Conservation (phyloP, 2,113 vertebrate species). For the Hippolais icterina region DNA sequence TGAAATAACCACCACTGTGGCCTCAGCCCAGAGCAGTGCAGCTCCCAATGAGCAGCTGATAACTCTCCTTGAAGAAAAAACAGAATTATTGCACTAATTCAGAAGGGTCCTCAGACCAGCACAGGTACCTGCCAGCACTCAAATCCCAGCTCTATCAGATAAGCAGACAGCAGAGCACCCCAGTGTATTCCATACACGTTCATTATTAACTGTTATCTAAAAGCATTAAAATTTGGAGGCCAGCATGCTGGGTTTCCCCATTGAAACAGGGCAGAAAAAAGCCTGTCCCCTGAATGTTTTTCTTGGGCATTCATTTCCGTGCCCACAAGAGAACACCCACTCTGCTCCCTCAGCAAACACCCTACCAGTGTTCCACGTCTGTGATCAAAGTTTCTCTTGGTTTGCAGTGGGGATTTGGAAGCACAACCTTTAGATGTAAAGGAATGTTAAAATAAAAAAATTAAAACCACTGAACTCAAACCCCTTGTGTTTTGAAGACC, state of each 20-base stretch:
- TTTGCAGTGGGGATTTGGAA: neutral
- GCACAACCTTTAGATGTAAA: neutral
- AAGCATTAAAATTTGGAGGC: neutral
- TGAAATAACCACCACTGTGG: neutral
- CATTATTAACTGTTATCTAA: neutral
- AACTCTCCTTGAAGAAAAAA: neutral
- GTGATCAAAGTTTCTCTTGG: constrained; percentile 15
- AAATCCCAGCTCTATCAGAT: neutral
- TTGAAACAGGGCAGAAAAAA: neutral
- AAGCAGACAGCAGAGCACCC: neutral
- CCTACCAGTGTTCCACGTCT: neutral
- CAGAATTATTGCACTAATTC: neutral
- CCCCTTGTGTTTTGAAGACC: neutral
- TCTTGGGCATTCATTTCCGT: neutral
- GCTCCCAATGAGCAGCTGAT: neutral
- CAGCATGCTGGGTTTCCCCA: neutral
- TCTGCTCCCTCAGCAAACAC: neutral
- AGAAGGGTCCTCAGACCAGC: neutral
- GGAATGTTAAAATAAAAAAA: neutral
- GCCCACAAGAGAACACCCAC: neutral
- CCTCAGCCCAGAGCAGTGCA: neutral
- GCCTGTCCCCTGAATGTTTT: neutral
- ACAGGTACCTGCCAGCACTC: neutral
- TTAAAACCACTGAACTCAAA: neutral
- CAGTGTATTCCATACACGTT: neutral